These are phyloP conservation scores for Tympanoctomys barrerae DNA, from an alignment of 2,797 vertebrate species.

Conservation along the genomic window DNA sequence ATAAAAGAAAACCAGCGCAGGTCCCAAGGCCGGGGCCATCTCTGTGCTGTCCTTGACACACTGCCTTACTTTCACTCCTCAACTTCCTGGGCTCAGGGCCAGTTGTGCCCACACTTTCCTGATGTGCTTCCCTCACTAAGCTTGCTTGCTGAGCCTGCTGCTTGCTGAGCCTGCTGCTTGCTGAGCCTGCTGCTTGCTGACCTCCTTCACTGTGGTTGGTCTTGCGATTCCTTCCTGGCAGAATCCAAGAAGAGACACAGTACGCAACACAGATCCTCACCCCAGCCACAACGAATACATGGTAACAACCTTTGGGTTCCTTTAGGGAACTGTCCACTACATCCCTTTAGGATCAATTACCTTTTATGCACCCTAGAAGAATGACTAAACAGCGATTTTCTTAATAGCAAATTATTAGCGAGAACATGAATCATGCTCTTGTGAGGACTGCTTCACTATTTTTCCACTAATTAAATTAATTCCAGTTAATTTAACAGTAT, in stretches of 20 bases:
- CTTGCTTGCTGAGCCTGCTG: not conserved
- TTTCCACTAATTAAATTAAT: not conserved
- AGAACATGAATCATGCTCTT: not conserved
- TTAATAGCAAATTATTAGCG: not conserved
- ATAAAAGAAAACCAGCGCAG: not conserved
- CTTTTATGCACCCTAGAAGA: not conserved
- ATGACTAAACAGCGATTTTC: not conserved
- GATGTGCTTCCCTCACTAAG: not conserved
- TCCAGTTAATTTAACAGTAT: constrained; percentile 13
- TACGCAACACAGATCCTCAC: not conserved
- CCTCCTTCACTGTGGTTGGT: not conserved
- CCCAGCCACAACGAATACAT: not conserved
- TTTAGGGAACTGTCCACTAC: not conserved
- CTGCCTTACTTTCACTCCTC: not conserved
- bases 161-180: not conserved
- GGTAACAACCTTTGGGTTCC: too few species aligned
- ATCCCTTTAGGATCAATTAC: not conserved
- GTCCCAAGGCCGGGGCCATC: not conserved
- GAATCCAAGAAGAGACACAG: not conserved
- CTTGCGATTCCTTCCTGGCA: not conserved
- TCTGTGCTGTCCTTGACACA: not conserved
- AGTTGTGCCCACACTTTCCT: not conserved
- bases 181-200: not conserved
- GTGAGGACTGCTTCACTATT: not conserved
- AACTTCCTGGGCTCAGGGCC: not conserved